Conservation (phyloP, 2,113 vertebrate species). For the Ia io region DNA sequence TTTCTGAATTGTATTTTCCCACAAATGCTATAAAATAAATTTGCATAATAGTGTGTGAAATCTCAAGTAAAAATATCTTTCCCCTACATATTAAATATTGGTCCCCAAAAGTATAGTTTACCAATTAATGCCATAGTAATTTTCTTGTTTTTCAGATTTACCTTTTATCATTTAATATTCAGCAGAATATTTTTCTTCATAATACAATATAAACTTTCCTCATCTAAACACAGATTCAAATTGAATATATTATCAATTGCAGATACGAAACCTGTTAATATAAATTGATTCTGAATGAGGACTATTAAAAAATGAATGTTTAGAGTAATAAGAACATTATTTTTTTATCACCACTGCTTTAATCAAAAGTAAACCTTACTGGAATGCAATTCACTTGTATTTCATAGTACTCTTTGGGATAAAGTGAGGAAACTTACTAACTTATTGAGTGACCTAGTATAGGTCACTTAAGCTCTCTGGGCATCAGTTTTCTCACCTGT, state of each 20-base stretch:
- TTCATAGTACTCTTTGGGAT: not conserved
- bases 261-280: not conserved
- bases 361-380: not conserved
- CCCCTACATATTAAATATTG: not conserved
- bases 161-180: not conserved
- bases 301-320: constrained; percentile 18
- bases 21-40: constrained; percentile 4
- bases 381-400: not conserved
- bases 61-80: not conserved
- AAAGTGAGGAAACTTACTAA: not conserved
- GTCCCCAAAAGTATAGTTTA: not conserved
- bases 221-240: not conserved
- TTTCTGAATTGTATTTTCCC: constrained; percentile 8
- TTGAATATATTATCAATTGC: not conserved
- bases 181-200: not conserved
- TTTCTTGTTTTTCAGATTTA: not conserved
- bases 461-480: not conserved
- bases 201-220: not conserved
- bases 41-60: not conserved
- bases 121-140: not conserved
- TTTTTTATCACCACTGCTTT: not conserved
- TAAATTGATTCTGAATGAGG: not conserved
- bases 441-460: not conserved
- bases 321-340: not conserved
- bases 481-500: not conserved